A percentile compares a stretch with the other conserved stretches of the same genome.
Conservation (phyloP, 2,888 invertebrate genomes). For the Blastobasis lacticolella region DNA sequence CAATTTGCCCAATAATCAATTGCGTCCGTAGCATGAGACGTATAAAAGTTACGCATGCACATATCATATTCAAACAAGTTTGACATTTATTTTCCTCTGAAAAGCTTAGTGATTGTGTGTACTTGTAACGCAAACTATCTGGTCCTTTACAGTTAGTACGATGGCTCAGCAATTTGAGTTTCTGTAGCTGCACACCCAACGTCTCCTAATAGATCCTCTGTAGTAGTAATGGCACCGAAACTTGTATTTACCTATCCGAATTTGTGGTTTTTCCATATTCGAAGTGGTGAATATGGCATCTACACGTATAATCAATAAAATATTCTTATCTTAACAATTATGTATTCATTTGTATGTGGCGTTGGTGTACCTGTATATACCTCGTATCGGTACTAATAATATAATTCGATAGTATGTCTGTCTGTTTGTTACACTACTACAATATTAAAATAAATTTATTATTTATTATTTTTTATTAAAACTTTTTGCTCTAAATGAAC, state of each 20-base stretch:
- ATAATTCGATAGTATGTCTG: too few relatives aligned
- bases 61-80: too few relatives aligned
- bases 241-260: conserved; percentile 12
- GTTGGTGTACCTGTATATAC: too few relatives aligned
- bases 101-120: conserved; percentile 5
- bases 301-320: conserved; percentile 17
- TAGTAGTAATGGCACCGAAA: neutral
- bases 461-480: too few relatives aligned
- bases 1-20: too few relatives aligned
- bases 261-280: conserved; percentile 12
- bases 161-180: conserved; percentile 23
- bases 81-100: neutral
- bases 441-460: too few relatives aligned
- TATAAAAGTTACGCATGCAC: too few relatives aligned
- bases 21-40: too few relatives aligned
- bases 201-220: conserved; percentile 2
- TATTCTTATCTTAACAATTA: neutral
- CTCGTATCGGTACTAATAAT: too few relatives aligned
- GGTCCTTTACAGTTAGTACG: conserved; percentile 20
- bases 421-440: too few relatives aligned
- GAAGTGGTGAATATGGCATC: conserved; percentile 12
- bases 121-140: conserved; percentile 9
- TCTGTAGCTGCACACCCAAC: conserved; percentile 25
- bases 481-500: too few relatives aligned
- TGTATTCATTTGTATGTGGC: too few relatives aligned